Evolutionary conservation across 2,888 invertebrate species (phyloP).

Genomic region (Tinea pellionella): DNA sequence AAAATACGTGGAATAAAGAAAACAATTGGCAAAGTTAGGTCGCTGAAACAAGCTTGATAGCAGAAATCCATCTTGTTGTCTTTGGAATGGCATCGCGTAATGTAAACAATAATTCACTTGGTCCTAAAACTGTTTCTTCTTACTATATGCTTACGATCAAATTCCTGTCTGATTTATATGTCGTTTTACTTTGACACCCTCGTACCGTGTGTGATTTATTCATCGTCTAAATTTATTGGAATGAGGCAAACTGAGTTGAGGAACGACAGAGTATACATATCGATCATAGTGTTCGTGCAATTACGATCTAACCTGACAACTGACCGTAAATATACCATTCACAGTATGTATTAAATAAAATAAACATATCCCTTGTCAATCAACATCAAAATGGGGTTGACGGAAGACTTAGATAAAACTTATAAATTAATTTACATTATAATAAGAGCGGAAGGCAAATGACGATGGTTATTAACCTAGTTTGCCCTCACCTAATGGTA

Average conservation of each 20-base stretch:
- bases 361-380: too few species aligned
- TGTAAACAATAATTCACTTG: slow-evolving; percentile 13
- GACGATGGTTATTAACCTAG: too few species aligned
- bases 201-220: background rate
- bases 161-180: slow-evolving; percentile 11
- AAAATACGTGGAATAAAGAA: slow-evolving; percentile 4
- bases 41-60: slow-evolving; percentile 12
- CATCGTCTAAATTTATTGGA: background rate
- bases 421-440: too few species aligned
- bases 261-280: background rate
- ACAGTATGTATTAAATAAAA: background rate
- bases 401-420: too few species aligned
- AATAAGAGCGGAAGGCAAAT: too few species aligned
- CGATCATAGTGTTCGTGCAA: background rate
- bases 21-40: slow-evolving; percentile 12
- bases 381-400: too few species aligned
- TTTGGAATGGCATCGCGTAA: slow-evolving; percentile 8
- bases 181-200: slow-evolving; percentile 11
- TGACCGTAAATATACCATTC: background rate
- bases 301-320: background rate
- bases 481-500: too few species aligned
- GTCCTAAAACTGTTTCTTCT: slow-evolving; percentile 8
- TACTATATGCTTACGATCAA: slow-evolving; percentile 9
- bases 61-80: slow-evolving; percentile 7
- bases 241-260: background rate